These are phyloP conservation scores for Anableps anableps DNA, from an alignment of 2,797 vertebrate genomes.

Conservation along the genomic window DNA sequence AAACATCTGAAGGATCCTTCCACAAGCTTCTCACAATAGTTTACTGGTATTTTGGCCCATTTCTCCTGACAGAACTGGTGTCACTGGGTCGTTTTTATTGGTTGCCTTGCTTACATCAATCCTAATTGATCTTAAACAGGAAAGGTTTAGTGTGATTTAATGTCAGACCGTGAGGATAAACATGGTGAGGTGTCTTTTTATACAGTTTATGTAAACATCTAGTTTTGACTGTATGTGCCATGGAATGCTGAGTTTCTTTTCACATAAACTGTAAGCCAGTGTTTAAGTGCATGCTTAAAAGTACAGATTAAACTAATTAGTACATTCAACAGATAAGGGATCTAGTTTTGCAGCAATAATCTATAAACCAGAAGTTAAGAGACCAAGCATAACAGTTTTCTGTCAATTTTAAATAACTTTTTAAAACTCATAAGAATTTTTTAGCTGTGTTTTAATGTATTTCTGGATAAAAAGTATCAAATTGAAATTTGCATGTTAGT, in stretches of 20 bases:
- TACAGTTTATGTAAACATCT: background rate
- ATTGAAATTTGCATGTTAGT: background rate
- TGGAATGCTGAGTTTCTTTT: conserved; percentile 20
- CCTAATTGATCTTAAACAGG: background rate
- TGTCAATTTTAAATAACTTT: background rate
- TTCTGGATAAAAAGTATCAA: background rate
- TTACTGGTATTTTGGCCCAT: background rate
- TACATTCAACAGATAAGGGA: background rate
- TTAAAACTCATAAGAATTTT: too few relatives aligned
- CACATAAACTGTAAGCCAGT: background rate
- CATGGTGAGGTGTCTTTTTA: background rate
- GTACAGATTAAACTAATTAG: background rate
- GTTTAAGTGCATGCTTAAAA: background rate
- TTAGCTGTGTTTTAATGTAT: background rate
- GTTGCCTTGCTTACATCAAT: background rate
- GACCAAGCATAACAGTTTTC: conserved; percentile 7
- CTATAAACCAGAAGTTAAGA: conserved; percentile 15
- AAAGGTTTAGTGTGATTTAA: background rate
- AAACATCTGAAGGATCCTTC: too few relatives aligned
- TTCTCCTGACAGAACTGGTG: background rate
- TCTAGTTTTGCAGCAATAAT: background rate
- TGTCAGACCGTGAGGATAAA: background rate
- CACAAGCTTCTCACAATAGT: background rate
- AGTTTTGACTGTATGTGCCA: conserved; percentile 16
- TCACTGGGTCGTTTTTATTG: background rate